A percentile compares a stretch with the other conserved stretches of the same genome.
phyloP scores from a whole-genome alignment of 2,113 vertebrate species.

The Picathartes gymnocephalus region DNA sequence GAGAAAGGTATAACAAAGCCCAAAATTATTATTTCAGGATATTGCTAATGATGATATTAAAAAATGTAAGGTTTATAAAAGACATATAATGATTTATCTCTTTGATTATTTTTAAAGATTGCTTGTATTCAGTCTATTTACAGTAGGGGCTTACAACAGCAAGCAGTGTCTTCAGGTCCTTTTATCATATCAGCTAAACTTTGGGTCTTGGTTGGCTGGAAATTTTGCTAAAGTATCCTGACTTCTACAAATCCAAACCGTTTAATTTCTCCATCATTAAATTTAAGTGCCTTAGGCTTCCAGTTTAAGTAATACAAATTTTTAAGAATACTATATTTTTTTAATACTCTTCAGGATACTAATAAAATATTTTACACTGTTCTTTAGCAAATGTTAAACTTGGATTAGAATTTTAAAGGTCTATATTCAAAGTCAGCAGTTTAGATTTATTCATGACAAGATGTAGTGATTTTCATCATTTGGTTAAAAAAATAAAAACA shows the following conservation, averaged over 20 bases:
- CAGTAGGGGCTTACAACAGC: not conserved
- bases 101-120: not conserved
- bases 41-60: not conserved
- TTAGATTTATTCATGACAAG: not conserved
- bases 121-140: not conserved
- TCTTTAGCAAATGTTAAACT: not conserved
- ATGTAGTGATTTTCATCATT: not conserved
- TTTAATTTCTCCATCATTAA: not conserved
- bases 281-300: not conserved
- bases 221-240: not conserved
- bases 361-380: not conserved
- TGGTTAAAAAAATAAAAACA: not conserved
- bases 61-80: not conserved
- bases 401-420: not conserved
- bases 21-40: not conserved
- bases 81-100: not conserved
- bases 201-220: not conserved
- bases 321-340: not conserved
- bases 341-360: not conserved
- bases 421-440: not conserved
- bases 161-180: not conserved
- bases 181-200: not conserved
- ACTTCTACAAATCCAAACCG: not conserved
- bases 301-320: not conserved
- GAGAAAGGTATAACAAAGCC: not conserved